Evolutionary conservation across 2,888 invertebrate species (phyloP).

Genomic region (Diaperis boleti): DNA sequence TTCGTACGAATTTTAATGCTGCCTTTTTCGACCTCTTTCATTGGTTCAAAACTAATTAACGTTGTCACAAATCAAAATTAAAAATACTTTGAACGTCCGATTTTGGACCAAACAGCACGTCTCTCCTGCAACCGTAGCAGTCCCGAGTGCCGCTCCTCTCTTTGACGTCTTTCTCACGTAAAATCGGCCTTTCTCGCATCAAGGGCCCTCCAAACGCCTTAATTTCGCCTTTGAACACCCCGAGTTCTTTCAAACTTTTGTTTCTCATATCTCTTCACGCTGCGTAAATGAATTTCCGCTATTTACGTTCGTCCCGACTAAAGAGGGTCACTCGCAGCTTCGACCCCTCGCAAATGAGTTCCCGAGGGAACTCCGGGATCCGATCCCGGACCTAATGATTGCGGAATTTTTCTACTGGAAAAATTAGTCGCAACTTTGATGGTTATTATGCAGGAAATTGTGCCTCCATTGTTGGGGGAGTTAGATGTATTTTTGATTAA

Average conservation of each 20-base stretch:
- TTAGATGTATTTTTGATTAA: constrained; percentile 1
- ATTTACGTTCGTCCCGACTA: constrained; percentile 27
- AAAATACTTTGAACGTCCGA: too few relatives aligned
- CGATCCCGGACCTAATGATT: constrained; percentile 35
- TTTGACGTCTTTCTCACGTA: neutral
- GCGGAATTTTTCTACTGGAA: constrained; percentile 38
- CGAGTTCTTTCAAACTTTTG: constrained; percentile 5
- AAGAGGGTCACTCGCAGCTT: constrained; percentile 30
- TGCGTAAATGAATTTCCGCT: constrained; percentile 27
- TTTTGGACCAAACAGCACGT: too few relatives aligned
- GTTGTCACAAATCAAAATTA: too few relatives aligned
- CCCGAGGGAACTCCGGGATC: constrained; percentile 16
- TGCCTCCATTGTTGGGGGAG: too few relatives aligned
- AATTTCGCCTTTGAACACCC: neutral
- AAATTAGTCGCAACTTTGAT: too few relatives aligned
- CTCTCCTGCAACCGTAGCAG: too few relatives aligned
- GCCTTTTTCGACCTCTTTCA: too few relatives aligned
- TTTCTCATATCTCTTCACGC: constrained; percentile 4
- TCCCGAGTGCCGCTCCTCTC: neutral
- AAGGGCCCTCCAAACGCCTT: neutral
- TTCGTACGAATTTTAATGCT: too few relatives aligned
- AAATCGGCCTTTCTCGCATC: neutral
- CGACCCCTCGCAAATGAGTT: constrained; percentile 25
- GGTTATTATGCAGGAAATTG: too few relatives aligned
- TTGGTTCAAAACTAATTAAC: too few relatives aligned